These are phyloP conservation scores for Neodiprion fabricii DNA, from an alignment of 1,140 invertebrate species.

Conservation along the genomic window DNA sequence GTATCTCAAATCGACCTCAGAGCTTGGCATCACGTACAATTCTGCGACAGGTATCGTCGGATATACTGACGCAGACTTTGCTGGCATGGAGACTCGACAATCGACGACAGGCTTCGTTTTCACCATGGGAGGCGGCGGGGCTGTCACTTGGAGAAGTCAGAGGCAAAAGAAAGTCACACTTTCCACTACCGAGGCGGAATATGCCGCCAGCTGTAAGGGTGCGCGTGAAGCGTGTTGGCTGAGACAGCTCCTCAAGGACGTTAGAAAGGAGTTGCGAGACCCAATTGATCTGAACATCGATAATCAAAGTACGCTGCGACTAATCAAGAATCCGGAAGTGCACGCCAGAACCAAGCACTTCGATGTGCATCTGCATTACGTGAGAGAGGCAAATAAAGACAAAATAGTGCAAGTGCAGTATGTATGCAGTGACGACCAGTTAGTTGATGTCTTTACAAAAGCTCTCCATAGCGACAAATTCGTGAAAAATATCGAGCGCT, in stretches of 20 bases:
- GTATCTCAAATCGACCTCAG: slow-evolving; percentile 23
- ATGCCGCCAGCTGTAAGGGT: slow-evolving; percentile 21
- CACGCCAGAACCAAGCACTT: slow-evolving; percentile 23
- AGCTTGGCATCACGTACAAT: slow-evolving; percentile 31
- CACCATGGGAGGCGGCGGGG: slow-evolving; percentile 16
- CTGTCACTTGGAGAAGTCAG: slow-evolving; percentile 19
- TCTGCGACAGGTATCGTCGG: slow-evolving; percentile 9
- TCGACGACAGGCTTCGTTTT: slow-evolving; percentile 26
- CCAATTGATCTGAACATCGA: slow-evolving; percentile 16
- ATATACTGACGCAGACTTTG: slow-evolving; percentile 24
- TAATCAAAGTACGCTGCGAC: slow-evolving; percentile 18
- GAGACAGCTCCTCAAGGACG: slow-evolving; percentile 17
- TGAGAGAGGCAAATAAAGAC: slow-evolving; percentile 19
- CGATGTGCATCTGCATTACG: slow-evolving; percentile 22
- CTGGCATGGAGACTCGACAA: slow-evolving; percentile 18
- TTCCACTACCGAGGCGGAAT: slow-evolving; percentile 23
- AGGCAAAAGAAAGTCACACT: slow-evolving; percentile 23
- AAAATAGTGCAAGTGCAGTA: slow-evolving; percentile 18
- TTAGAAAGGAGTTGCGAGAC: background rate
- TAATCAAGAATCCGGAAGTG: slow-evolving; percentile 23
- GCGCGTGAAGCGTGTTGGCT: slow-evolving; percentile 32
- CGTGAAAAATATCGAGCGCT: slow-evolving; percentile 20
- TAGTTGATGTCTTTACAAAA: slow-evolving; percentile 19
- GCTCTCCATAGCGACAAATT: background rate
- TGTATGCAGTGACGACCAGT: slow-evolving; percentile 18